These are phyloP conservation scores for Silurus glanis DNA, from an alignment of 2,113 vertebrate genomes.

Conservation along the genomic window DNA sequence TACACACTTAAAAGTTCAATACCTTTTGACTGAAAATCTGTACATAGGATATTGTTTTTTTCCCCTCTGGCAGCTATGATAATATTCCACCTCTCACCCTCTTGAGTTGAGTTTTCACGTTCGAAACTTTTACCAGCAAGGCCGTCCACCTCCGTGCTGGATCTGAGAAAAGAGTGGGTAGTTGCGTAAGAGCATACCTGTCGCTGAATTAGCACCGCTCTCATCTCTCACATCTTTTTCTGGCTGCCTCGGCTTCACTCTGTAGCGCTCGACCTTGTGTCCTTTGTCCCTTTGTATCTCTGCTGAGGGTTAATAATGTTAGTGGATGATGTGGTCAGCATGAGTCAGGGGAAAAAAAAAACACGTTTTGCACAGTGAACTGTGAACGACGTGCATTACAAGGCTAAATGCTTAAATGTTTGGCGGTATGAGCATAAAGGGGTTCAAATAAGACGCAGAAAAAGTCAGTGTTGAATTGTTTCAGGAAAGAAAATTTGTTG, in stretches of 20 bases:
- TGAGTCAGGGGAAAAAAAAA: slow-evolving; percentile 11
- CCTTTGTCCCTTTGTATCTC: slow-evolving; percentile 39
- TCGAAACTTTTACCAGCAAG: neutral
- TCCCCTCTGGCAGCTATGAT: neutral
- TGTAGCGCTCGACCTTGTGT: neutral
- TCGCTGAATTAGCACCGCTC: neutral
- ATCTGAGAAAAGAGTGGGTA: neutral
- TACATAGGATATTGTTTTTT: no score
- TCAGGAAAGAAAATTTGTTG: neutral
- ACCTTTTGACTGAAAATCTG: neutral
- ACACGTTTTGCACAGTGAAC: neutral
- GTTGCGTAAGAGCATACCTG: slow-evolving; percentile 23
- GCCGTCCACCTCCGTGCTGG: slow-evolving; percentile 1
- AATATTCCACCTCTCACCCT: neutral
- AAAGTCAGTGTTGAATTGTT: neutral
- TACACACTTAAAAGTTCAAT: neutral
- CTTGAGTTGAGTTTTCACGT: neutral
- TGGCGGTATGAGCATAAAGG: neutral
- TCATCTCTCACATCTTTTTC: slow-evolving; percentile 7
- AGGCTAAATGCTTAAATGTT: neutral
- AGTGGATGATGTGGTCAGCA: slow-evolving; percentile 10
- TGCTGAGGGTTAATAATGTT: slow-evolving; percentile 39
- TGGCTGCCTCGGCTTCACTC: neutral
- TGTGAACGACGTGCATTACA: neutral
- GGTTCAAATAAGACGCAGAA: neutral